Evolutionary conservation across 2,888 invertebrate species (phyloP).

Genomic region (Pristionchus entomophagus): DNA sequence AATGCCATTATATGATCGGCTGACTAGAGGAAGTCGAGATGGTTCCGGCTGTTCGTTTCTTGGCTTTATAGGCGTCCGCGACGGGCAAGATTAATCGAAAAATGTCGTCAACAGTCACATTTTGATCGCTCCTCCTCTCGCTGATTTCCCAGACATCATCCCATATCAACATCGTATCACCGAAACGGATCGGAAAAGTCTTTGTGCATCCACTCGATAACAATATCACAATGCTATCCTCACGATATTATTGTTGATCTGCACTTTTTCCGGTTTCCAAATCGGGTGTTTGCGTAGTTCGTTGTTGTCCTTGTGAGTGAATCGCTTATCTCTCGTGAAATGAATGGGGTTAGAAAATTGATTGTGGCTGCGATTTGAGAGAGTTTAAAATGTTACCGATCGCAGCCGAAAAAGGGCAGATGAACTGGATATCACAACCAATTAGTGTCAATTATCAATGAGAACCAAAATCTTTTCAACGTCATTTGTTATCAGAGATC

Average conservation of each 20-base stretch:
- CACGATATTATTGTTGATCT: no score
- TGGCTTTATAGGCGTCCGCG: background rate
- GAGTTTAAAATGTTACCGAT: slow-evolving; percentile 1
- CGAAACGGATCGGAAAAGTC: background rate
- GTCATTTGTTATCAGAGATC: no score
- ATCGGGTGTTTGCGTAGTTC: background rate
- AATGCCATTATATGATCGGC: background rate
- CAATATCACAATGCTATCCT: no score
- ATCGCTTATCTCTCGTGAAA: no score
- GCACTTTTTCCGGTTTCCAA: no score
- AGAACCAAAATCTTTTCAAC: no score
- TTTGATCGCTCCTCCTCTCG: background rate
- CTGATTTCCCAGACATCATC: background rate
- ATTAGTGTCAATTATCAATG: background rate
- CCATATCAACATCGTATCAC: background rate
- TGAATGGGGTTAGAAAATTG: slow-evolving; percentile 6
- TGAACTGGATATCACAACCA: background rate
- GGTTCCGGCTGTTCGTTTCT: background rate
- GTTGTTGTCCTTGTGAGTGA: background rate
- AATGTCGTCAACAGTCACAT: background rate
- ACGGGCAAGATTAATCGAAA: background rate
- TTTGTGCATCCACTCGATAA: background rate
- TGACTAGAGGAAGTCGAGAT: background rate
- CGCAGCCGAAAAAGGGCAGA: background rate
- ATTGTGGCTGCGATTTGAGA: background rate